Evolutionary conservation across 1,140 invertebrate species (phyloP).

Genomic region (Halesus radiatus): DNA sequence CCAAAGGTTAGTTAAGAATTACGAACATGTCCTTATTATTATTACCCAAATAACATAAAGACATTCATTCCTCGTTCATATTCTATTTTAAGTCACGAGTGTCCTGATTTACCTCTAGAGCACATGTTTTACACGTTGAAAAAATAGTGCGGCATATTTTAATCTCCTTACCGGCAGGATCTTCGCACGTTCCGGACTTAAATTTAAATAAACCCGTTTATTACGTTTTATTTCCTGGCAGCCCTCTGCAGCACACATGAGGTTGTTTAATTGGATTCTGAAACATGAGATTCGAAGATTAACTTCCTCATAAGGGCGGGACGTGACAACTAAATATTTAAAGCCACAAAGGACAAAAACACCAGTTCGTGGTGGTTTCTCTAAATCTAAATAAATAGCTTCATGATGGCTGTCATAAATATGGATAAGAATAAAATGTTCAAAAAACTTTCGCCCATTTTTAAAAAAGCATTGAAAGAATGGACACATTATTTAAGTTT

Average conservation of each 20-base stretch:
- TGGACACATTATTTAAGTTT: no score
- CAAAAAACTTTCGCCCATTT: no score
- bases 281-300: not conserved
- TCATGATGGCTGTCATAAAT: no score
- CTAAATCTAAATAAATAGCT: no score
- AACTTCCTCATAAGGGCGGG: slow-evolving; percentile 4
- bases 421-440: no score
- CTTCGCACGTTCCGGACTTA: not conserved
- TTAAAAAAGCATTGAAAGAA: no score
- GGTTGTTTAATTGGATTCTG: slow-evolving; percentile 16
- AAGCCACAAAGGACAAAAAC: not conserved
- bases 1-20: no score
- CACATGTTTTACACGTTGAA: slow-evolving; percentile 2
- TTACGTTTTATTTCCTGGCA: not conserved
- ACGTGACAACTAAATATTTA: not conserved
- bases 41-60: no score
- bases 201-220: not conserved
- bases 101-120: not conserved
- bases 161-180: not conserved
- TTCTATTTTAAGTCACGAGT: not conserved
- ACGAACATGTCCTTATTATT: no score
- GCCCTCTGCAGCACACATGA: not conserved
- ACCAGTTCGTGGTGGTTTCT: no score
- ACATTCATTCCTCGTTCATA: no score
- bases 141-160: not conserved